Percentiles rank a stretch among this genome's conserved stretches.
Evolutionary conservation across 2,888 invertebrate genomes (phyloP).

Genomic region (Cryptosula pallasiana): DNA sequence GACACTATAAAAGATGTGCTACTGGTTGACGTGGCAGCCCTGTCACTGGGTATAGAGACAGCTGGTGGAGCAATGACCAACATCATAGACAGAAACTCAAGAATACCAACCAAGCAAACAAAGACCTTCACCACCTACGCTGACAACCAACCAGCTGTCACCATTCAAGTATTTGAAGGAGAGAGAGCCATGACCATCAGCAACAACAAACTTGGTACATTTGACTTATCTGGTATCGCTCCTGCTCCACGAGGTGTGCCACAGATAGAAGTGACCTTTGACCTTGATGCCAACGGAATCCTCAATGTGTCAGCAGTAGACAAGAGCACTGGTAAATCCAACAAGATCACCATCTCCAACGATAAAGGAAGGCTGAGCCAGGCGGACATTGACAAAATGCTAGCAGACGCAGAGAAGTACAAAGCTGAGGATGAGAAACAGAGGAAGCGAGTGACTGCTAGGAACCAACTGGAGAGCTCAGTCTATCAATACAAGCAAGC

Average conservation of each 20-base stretch:
- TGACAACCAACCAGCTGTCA: slow-evolving; percentile 25
- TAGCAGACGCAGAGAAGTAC: slow-evolving; percentile 44
- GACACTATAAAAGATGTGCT: slow-evolving; percentile 67
- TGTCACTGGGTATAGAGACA: too few relatives aligned
- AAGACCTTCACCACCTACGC: slow-evolving; percentile 14
- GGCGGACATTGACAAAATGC: slow-evolving; percentile 75
- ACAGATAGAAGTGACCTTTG: too few relatives aligned
- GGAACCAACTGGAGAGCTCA: slow-evolving; percentile 43
- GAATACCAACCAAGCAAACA: slow-evolving; percentile 17
- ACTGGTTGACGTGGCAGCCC: slow-evolving; percentile 67
- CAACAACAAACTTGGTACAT: too few relatives aligned
- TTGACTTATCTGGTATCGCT: too few relatives aligned
- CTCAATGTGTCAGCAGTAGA: slow-evolving; percentile 58
- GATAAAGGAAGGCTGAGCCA: too few relatives aligned
- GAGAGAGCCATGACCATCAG: slow-evolving; percentile 93
- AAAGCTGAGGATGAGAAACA: too few relatives aligned
- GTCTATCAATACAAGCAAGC: slow-evolving; percentile 60
- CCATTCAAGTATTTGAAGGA: slow-evolving; percentile 84
- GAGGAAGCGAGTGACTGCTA: slow-evolving; percentile 36
- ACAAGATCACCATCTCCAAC: too few relatives aligned
- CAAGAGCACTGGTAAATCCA: slow-evolving; percentile 69
- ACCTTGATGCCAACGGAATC: slow-evolving; percentile 85
- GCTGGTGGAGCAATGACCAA: slow-evolving; percentile 35
- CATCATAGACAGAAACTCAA: slow-evolving; percentile 32
- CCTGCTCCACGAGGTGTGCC: too few relatives aligned